phyloP scores from a whole-genome alignment of 2,113 vertebrate species.

The Limnothrissa miodon region DNA sequence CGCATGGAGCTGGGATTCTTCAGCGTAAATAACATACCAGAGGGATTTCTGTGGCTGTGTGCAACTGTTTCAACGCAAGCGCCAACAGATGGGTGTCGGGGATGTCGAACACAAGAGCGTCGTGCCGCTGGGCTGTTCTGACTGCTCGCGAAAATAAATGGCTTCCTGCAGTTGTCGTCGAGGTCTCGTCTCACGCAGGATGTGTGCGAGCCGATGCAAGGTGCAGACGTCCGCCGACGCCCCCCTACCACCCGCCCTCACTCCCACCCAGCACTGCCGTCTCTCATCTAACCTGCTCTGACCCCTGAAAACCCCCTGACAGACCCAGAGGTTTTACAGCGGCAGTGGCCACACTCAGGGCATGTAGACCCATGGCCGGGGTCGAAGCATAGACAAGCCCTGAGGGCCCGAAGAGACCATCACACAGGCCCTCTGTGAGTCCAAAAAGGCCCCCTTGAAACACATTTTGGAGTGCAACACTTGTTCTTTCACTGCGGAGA shows the following conservation, averaged over 20 bases:
- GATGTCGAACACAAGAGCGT: background rate
- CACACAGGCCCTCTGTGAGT: slow-evolving; percentile 47
- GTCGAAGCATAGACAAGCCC: slow-evolving; percentile 35
- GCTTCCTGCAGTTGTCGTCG: slow-evolving; percentile 10
- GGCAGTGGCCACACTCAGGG: slow-evolving; percentile 21
- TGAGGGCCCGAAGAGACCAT: slow-evolving; percentile 30
- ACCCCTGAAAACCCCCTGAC: background rate
- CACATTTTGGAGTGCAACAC: slow-evolving; percentile 41
- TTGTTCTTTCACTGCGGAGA: slow-evolving; percentile 49
- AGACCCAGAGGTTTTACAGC: background rate
- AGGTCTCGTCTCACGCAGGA: background rate
- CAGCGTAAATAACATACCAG: slow-evolving; percentile 40
- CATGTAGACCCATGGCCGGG: slow-evolving; percentile 24
- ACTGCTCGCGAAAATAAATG: slow-evolving; percentile 5
- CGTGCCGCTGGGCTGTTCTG: background rate
- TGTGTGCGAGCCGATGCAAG: background rate
- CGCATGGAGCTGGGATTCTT: slow-evolving; percentile 28
- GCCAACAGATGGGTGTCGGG: background rate
- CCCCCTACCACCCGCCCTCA: background rate
- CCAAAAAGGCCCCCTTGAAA: slow-evolving; percentile 48
- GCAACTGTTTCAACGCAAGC: slow-evolving; percentile 16
- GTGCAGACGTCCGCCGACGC: background rate
- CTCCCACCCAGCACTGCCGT: background rate
- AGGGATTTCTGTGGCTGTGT: slow-evolving; percentile 33
- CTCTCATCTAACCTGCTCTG: background rate